These are phyloP conservation scores for Eilema depressum DNA, from an alignment of 2,888 invertebrate genomes.

Conservation along the genomic window DNA sequence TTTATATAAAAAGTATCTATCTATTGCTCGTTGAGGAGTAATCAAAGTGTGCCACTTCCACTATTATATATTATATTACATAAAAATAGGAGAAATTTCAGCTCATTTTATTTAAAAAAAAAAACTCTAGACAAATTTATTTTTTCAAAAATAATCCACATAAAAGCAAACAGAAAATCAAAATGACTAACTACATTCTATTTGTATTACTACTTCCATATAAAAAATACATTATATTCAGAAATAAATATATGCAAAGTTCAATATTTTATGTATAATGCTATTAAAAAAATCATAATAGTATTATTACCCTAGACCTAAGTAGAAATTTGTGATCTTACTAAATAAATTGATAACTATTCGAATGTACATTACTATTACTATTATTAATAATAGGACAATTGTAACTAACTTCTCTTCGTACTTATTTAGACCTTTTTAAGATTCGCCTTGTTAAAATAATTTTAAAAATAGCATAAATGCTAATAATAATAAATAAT, in stretches of 20 bases:
- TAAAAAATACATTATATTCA: not conserved
- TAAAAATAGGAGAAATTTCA: not conserved
- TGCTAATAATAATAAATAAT: conserved; percentile 26
- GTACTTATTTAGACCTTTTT: conserved; percentile 52
- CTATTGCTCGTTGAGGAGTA: conserved; percentile 20
- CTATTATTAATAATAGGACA: conserved; percentile 27
- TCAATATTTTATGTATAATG: conserved; percentile 14
- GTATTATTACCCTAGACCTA: conserved; percentile 51
- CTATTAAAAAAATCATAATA: conserved; percentile 39
- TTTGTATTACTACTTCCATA: not conserved
- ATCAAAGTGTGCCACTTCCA: conserved; percentile 27
- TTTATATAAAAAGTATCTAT: conserved; percentile 32
- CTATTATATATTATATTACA: not conserved
- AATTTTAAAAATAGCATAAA: conserved; percentile 44
- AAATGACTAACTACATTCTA: not conserved
- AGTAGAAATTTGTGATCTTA: conserved; percentile 58
- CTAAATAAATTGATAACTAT: conserved; percentile 40
- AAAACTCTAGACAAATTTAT: not conserved
- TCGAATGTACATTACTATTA: conserved; percentile 44
- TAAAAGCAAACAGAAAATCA: not conserved
- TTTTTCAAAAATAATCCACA: not conserved
- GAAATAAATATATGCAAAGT: not conserved
- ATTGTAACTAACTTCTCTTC: conserved; percentile 39
- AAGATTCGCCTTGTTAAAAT: conserved; percentile 57
- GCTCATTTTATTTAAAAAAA: not conserved